These are phyloP conservation scores for Drosophila buzzatii DNA, from an alignment of 2,888 invertebrate species.

Conservation along the genomic window DNA sequence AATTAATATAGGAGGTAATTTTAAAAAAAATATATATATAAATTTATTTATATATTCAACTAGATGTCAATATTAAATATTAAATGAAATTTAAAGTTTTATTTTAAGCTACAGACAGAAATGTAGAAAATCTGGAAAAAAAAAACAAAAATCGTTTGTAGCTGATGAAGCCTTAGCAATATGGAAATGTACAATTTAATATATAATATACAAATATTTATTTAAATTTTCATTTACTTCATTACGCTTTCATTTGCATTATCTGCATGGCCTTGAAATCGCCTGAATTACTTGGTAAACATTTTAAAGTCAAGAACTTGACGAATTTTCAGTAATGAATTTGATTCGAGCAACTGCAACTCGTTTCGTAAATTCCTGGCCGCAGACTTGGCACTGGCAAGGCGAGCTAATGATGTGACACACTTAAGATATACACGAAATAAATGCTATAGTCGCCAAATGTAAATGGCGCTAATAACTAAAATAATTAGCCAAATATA, in stretches of 20 bases:
- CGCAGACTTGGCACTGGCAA: background rate
- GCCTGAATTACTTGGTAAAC: background rate
- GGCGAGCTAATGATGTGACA: slow-evolving; percentile 11
- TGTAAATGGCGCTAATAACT: slow-evolving; percentile 6
- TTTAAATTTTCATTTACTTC: too few relatives aligned
- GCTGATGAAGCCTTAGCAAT: too few relatives aligned
- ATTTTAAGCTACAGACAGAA: too few relatives aligned
- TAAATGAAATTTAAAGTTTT: too few relatives aligned
- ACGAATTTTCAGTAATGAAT: background rate
- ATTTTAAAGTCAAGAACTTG: slow-evolving; percentile 5
- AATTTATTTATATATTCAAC: too few relatives aligned
- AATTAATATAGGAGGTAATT: too few relatives aligned
- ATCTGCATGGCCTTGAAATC: background rate
- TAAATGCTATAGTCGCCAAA: background rate
- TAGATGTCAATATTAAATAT: too few relatives aligned
- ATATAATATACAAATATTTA: too few relatives aligned
- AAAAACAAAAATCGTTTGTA: too few relatives aligned
- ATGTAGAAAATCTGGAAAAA: too few relatives aligned
- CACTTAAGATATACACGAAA: background rate
- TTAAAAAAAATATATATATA: too few relatives aligned
- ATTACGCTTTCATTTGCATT: background rate
- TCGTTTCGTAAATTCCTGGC: background rate
- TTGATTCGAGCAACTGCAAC: background rate
- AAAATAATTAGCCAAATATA: slow-evolving; percentile 33
- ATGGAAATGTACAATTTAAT: too few relatives aligned